A percentile compares a stretch with the other conserved stretches of the same genome.
Evolutionary conservation across 1,140 invertebrate species (phyloP).

Genomic region (Aporrectodea caliginosa): DNA sequence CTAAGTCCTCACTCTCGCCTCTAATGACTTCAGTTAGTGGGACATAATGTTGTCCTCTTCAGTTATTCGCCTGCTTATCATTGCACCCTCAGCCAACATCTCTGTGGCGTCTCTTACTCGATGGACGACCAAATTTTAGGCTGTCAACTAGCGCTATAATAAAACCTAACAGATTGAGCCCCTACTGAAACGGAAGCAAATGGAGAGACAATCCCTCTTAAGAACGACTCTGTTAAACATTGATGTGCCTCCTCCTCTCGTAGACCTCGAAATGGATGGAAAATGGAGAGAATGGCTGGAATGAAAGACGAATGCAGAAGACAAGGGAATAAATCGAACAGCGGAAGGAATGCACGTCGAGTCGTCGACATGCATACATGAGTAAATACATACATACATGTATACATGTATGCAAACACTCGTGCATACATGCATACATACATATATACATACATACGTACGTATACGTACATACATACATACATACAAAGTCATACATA

Average conservation of each 20-base stretch:
- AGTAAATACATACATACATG: background rate
- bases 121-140: too few relatives aligned
- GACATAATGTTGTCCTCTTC: too few relatives aligned
- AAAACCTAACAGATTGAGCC: too few relatives aligned
- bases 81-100: too few relatives aligned
- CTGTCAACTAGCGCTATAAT: too few relatives aligned
- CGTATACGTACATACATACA: background rate
- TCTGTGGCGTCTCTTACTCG: too few relatives aligned
- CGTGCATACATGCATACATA: background rate
- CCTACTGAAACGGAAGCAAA: too few relatives aligned
- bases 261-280: background rate
- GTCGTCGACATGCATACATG: background rate
- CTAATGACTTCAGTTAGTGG: too few relatives aligned
- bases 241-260: background rate
- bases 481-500: background rate
- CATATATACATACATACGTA: background rate
- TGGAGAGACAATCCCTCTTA: background rate
- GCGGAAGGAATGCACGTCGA: background rate
- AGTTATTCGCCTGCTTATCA: too few relatives aligned
- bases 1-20: too few relatives aligned
- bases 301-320: background rate
- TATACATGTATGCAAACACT: background rate
- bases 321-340: background rate
- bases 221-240: background rate
- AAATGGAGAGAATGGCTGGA: background rate